Evolutionary conservation across 2,888 invertebrate species (phyloP), one percentile per base, ranked within the genome.

Genomic region (Magallana nippona): DNA sequence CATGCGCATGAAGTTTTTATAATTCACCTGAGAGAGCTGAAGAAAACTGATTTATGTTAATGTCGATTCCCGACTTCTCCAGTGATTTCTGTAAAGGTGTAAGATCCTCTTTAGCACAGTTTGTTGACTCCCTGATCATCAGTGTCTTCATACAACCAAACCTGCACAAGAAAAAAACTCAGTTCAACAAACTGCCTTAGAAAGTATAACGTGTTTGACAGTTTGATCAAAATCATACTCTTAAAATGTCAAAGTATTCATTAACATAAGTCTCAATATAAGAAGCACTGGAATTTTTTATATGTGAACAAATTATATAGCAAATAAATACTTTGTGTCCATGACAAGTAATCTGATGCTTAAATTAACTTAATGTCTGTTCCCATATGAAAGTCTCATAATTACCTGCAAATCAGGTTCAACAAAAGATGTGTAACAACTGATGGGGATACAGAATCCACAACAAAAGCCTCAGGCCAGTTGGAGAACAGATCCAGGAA

Each of bases 91-190:
- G 63, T 62, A 84, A 57, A 1, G 84, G 84, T 15, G n/a, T 44
- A 13, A 84, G 56, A 15, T 60, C 19, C 0, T 77, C 55, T 17
- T 63, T 77, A 22, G n/a, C n/a, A 10, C 58, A 78, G 10, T n/a
- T 32, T 17, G n/a, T 17, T 15, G 8, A 32, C 15, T 62, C 63
- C 57, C 60, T 44, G 13, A 84, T 19, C 32, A 82, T 86, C 60
- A 90, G 60, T 11, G 86, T 88, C 77, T 89, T 86, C 89, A 90
- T 90, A 27, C 88, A 82, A 27, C 90, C 90, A 87, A 87, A 90
- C 71, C 90, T 90, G 57, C 5, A 83, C 44, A 44, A 44, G 63
- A 60, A 60, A 60, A 60, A 8, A 17, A 10, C 17, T 60, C 11
- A 44, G 44, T 44, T 44, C 44, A 22, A 57, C 11, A 79, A 22